Percentiles rank a stretch among this genome's conserved stretches.
Evolutionary conservation across 2,888 invertebrate genomes (phyloP).

Genomic region (Nesidiocoris tenuis): DNA sequence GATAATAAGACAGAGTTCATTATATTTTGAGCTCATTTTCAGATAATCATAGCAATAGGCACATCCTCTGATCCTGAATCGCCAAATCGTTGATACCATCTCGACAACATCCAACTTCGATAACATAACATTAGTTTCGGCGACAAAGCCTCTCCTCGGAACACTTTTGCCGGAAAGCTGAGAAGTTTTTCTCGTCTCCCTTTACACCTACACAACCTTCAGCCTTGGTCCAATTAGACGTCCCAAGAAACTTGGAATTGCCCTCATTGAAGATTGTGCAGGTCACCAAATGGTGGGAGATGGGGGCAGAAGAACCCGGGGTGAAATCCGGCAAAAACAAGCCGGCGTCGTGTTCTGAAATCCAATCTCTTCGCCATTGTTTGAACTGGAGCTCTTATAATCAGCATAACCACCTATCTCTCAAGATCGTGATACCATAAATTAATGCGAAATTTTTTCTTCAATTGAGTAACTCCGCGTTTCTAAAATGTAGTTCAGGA

Average conservation of each 20-base stretch:
- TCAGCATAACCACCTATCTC: too few species aligned
- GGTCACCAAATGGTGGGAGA: slow-evolving; percentile 2
- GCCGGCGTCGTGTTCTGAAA: too few species aligned
- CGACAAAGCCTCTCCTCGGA: background rate
- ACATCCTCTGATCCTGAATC: background rate
- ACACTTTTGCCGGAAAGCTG: slow-evolving; percentile 6
- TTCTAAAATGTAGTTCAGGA: too few species aligned
- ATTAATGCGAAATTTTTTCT: too few species aligned
- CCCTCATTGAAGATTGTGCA: slow-evolving; percentile 31
- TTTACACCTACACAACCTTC: too few species aligned
- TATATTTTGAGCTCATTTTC: too few species aligned
- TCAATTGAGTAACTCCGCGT: too few species aligned
- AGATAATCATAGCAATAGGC: background rate
- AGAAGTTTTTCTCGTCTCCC: slow-evolving; percentile 25
- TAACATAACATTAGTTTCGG: background rate
- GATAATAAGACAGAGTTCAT: too few species aligned
- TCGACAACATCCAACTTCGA: background rate
- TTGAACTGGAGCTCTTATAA: too few species aligned
- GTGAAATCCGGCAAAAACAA: slow-evolving; percentile 15
- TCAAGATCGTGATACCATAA: too few species aligned
- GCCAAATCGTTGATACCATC: background rate
- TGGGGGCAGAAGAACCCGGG: background rate
- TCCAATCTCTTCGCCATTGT: too few species aligned
- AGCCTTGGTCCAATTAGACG: slow-evolving; percentile 20
- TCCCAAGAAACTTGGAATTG: slow-evolving; percentile 28